A percentile compares a stretch with the other conserved stretches of the same genome.
Conservation (phyloP, 2,113 vertebrate genomes). For the Saccopteryx leptura region DNA sequence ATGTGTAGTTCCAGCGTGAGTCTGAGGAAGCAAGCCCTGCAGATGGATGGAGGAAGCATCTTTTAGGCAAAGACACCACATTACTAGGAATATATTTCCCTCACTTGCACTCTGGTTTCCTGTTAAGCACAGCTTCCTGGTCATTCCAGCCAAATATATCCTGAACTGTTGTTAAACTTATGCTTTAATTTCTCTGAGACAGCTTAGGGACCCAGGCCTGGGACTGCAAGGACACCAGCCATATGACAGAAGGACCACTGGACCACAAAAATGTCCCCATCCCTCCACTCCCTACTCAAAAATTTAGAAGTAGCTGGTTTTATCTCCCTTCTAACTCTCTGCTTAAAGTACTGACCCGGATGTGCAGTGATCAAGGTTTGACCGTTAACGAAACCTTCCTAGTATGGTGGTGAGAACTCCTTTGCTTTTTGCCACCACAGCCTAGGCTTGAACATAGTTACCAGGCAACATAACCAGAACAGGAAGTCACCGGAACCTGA, state of each 20-base stretch:
- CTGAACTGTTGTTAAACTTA: not conserved
- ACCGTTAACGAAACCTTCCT: too few species aligned
- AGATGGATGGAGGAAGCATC: not conserved
- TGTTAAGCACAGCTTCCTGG: not conserved
- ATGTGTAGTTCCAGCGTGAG: too few species aligned
- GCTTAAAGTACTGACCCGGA: not conserved
- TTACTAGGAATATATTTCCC: too few species aligned
- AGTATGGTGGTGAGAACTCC: not conserved
- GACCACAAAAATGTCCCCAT: not conserved
- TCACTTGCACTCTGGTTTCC: not conserved
- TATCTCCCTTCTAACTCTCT: not conserved
- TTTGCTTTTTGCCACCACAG: not conserved
- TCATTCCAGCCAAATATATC: not conserved
- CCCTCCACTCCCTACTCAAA: not conserved
- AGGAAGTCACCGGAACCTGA: not conserved
- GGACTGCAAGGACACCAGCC: not conserved
- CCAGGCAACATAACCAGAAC: not conserved
- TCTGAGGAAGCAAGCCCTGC: not conserved
- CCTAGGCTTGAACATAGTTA: not conserved
- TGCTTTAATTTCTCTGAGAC: not conserved
- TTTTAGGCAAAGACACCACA: not conserved
- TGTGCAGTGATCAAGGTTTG: not conserved
- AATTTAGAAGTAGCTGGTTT: not conserved
- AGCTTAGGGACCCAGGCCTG: not conserved
- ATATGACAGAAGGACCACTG: not conserved